Evolutionary conservation across 2,113 vertebrate species (phyloP).

Genomic region (Leptocoma aspasia): DNA sequence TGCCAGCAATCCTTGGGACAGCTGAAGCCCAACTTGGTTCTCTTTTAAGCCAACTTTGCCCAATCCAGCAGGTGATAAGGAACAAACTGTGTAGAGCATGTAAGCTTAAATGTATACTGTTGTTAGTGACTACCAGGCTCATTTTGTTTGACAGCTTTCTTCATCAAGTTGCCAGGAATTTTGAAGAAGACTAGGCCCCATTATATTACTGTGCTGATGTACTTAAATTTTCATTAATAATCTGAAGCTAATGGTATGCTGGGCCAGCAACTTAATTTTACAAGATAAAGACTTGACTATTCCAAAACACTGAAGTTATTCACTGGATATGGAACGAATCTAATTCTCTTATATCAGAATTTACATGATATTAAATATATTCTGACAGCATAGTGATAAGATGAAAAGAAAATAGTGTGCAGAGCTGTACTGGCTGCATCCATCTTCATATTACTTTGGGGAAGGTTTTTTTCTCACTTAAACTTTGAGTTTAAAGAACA

Average conservation of each 20-base stretch:
- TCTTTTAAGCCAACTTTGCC: not conserved
- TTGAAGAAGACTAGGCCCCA: not conserved
- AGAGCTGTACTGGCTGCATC: not conserved
- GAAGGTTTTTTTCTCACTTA: not conserved
- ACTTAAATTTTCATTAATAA: not conserved
- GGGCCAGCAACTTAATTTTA: slow-evolving; percentile 3
- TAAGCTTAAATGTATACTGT: not conserved
- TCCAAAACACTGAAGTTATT: not conserved
- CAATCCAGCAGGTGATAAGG: fast-evolving
- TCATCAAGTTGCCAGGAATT: not conserved
- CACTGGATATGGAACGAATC: not conserved
- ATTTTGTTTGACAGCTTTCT: not conserved
- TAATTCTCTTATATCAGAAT: not conserved
- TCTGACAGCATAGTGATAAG: not conserved
- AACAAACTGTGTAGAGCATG: not conserved
- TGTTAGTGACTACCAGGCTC: not conserved
- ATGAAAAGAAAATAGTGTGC: not conserved
- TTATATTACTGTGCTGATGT: not conserved
- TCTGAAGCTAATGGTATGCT: not conserved
- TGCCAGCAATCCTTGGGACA: not conserved
- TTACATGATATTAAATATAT: slow-evolving; percentile 10
- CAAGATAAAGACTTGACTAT: not conserved
- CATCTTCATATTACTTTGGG: not conserved
- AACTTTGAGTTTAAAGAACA: not conserved
- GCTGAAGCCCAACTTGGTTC: not conserved